phyloP scores from a whole-genome alignment of 2,797 vertebrate species.

The Bucorvus abyssinicus region DNA sequence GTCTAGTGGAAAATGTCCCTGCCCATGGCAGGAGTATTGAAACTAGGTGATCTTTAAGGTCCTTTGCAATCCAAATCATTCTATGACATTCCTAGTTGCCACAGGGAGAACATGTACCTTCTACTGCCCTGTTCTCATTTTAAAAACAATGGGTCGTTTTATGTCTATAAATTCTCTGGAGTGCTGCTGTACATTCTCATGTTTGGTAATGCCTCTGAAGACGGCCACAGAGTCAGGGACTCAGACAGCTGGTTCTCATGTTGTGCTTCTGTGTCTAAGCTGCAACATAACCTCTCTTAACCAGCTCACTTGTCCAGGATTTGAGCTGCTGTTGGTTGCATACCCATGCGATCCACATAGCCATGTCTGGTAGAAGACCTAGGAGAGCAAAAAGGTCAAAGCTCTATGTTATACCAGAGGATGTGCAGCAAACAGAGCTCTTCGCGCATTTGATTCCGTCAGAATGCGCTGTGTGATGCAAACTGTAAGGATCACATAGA shows the following conservation, averaged over 20 bases:
- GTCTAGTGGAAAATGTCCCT: too few relatives aligned
- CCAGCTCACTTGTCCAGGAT: accelerated
- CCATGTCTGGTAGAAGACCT: neutral
- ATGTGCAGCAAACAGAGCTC: neutral
- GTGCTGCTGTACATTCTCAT: neutral
- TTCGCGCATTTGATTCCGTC: neutral
- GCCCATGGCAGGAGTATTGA: neutral
- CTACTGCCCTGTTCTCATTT: neutral
- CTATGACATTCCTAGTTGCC: neutral
- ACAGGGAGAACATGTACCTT: neutral
- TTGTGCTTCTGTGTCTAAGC: neutral
- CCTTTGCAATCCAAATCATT: too few relatives aligned
- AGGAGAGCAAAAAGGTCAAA: neutral
- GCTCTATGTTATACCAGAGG: neutral
- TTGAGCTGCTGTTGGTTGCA: neutral
- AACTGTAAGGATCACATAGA: neutral
- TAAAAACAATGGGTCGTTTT: neutral
- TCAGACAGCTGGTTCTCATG: neutral
- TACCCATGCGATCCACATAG: accelerated
- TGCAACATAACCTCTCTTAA: neutral
- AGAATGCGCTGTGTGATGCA: neutral
- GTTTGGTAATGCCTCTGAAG: neutral
- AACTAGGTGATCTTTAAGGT: neutral
- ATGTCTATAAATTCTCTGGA: neutral
- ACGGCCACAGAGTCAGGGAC: neutral